A percentile compares a stretch with the other conserved stretches of the same genome.
Conservation (phyloP, 2,113 vertebrate genomes). For the Piaya cayana region DNA sequence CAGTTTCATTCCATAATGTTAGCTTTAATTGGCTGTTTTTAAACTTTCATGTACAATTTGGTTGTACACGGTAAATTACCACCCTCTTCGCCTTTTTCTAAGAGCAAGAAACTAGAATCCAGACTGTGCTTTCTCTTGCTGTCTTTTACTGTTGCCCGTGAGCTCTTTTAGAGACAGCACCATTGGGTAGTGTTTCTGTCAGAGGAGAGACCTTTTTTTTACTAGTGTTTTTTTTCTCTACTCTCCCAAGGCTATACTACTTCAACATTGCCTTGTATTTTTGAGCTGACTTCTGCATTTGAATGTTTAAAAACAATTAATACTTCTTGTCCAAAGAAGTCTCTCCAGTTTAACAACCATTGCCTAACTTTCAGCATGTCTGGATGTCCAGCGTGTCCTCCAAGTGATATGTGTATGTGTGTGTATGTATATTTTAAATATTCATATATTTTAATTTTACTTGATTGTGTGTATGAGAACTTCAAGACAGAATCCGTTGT, state of each 20-base stretch:
- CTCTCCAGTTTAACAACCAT: not conserved
- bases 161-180: not conserved
- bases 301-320: not conserved
- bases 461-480: accelerated
- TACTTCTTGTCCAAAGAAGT: not conserved
- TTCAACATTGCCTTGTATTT: not conserved
- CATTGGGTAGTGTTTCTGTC: not conserved
- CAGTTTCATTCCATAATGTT: conserved; percentile 73
- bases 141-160: not conserved
- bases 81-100: conserved; percentile 46
- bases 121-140: not conserved
- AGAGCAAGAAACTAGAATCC: conserved; percentile 25
- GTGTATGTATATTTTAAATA: not conserved
- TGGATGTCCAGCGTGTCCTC: not conserved
- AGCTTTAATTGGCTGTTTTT: conserved; percentile 74
- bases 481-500: not conserved
- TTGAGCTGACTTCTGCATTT: not conserved
- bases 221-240: not conserved
- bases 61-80: conserved; percentile 67
- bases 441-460: not conserved
- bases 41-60: conserved; percentile 72
- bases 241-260: not conserved
- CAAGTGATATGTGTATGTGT: not conserved
- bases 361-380: not conserved
- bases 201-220: not conserved